Evolutionary conservation across 2,888 invertebrate species (phyloP).

Genomic region (Epistrophella euchroma): DNA sequence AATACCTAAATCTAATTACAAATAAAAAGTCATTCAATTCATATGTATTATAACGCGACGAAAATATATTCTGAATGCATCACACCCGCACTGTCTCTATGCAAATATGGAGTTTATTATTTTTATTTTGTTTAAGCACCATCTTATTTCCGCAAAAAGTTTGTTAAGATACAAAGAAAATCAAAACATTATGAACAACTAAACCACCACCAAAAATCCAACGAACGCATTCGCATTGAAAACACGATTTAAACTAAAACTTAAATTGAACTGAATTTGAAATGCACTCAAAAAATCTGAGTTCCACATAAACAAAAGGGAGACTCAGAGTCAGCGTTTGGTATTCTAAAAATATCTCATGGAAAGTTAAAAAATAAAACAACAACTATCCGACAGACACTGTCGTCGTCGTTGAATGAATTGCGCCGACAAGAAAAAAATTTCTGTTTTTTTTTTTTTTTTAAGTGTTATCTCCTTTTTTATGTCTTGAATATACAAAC

Average conservation of each 20-base stretch:
- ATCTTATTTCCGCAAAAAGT: conserved; percentile 11
- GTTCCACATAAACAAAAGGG: conserved; percentile 67
- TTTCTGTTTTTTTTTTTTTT: conserved; percentile 28
- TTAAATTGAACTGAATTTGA: conserved; percentile 61
- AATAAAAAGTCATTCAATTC: neutral
- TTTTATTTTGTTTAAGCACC: conserved; percentile 14
- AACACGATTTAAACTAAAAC: conserved; percentile 55
- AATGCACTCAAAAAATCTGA: conserved; percentile 65
- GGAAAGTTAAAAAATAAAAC: conserved; percentile 33
- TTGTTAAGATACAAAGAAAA: conserved; percentile 18
- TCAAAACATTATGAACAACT: conserved; percentile 14
- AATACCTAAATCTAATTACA: neutral
- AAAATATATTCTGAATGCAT: neutral
- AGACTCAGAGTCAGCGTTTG: conserved; percentile 70
- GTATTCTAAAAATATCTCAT: conserved; percentile 69
- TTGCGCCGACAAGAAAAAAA: conserved; percentile 45
- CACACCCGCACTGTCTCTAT: conserved; percentile 15
- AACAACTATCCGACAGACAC: conserved; percentile 49
- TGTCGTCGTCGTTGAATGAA: conserved; percentile 55
- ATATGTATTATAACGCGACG: neutral
- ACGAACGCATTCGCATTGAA: conserved; percentile 55
- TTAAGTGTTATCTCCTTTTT: conserved; percentile 52
- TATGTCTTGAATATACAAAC: conserved; percentile 26
- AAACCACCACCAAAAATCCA: neutral
- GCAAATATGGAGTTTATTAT: conserved; percentile 16